Evolutionary conservation across 2,113 vertebrate species (phyloP), one percentile per base, ranked within the genome.

Genomic region (Burhinus bistriatus): DNA sequence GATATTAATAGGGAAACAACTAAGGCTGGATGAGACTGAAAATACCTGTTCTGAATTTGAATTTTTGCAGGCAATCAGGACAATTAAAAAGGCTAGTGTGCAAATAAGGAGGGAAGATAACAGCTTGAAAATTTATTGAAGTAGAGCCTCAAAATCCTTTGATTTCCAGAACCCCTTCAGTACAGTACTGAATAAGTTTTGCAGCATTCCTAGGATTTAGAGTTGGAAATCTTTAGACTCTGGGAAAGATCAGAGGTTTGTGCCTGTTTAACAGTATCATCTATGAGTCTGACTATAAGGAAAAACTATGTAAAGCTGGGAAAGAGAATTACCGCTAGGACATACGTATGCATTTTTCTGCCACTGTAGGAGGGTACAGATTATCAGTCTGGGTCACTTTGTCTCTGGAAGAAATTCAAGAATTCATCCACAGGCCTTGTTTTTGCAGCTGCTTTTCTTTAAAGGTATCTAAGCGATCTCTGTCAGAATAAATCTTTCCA

Each of bases 381-480:
- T 87, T 84, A 87, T 84, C 66, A 79, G 73, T 65, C 57, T 94
- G 71, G 83, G 86, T 72, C 89, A 76, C 32, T 86, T 80, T 82
- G 72, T 62, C 72, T 87, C 49, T 69, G 73, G 73, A 75, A 87
- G 54, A 86, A 71, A 93, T 59, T 89, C 83, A 82, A 29, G 51
- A 95, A 80, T 80, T 92, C 71, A 69, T 80, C 80, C 52, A 36
- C 3, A 65, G 1, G 7, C 44, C 73, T 89, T 95, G 76, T 89
- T 95, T 91, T 89, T 82, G 77, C 81, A 89, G 65, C 77, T 97
- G 89, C 57, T 87, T 83, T 85, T 87, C 89, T 91, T 91, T 81
- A 90, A 58, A 93, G 54, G 29, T 73, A 45, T 77, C 30, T 47
- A 70, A 85, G 58, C 25, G 77, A 91, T 52, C 21, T 89, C 44